Evolutionary conservation across 2,113 vertebrate species (phyloP), one percentile per base, ranked within the genome.

Genomic region (Prinia subflava): DNA sequence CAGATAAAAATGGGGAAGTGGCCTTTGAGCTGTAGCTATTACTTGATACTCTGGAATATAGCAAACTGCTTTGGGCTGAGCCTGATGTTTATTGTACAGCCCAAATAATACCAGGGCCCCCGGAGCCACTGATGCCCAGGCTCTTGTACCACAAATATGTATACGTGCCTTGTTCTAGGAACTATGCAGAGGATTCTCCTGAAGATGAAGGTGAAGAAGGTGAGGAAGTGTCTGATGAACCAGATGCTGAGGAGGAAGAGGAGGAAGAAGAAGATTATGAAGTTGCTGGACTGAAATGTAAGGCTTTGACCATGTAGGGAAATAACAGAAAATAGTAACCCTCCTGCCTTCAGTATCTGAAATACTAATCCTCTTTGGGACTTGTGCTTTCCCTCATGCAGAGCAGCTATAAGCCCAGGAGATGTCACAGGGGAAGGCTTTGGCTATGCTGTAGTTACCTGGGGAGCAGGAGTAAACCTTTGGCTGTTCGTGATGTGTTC

Each of bases 251-350:
- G 6, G 98, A 97, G 1, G 98, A 98, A 6, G 98, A 98, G 0
- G 99, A 98, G 11, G 98, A 98, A 8, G 98, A 99, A 3, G 98
- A 98, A 35, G 98, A 99, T 82, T 98, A 99, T 71, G 98, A 98
- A 96, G 98, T 98, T 84, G 98, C 98, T 74, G 99, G 99, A 21
- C 97, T 99, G 93, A 98, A 98, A 97, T 97, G 99, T 99, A 97
- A 98, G 99, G 98, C 25, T 94, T 76, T 70, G 8, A 33, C 44
- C 2, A 0, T 50, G 25, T 53, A 65, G 37, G 18, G 70, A 86
- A 87, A 13, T 75, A 93, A 87, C 14, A 78, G 62, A 77, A 74
- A 87, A 59, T 22, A 69, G 28, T 65, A 70, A 63, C 15, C 15
- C 13, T 64, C 16, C 16, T 83, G 62, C 49, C 14, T 91, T 88